Conservation (phyloP, 2,888 invertebrate species). For the Uropetala carovei region DNA sequence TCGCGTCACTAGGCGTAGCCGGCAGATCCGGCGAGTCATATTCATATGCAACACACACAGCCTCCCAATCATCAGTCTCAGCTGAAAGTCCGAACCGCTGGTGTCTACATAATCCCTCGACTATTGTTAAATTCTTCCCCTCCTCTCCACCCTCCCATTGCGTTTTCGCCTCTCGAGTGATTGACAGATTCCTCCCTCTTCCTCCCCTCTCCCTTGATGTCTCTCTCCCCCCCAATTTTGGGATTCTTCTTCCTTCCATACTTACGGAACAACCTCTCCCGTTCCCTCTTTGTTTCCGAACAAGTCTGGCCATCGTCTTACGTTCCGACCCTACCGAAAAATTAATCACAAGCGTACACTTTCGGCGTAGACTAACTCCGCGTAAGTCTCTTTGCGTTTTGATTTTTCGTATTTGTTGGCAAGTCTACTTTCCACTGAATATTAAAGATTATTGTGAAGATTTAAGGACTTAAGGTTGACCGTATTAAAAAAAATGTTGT, state of each 20-base stretch:
- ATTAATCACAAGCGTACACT: background rate
- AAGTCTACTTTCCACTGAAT: too few species aligned
- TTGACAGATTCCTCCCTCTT: background rate
- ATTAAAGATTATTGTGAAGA: too few species aligned
- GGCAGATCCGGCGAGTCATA: background rate
- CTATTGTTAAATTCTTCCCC: conserved; percentile 12
- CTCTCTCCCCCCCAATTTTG: background rate
- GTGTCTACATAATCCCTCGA: conserved; percentile 21
- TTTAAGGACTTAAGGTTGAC: too few species aligned
- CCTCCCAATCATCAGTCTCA: conserved; percentile 40
- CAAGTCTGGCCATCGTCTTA: background rate
- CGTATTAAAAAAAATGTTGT: too few species aligned
- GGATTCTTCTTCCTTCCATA: background rate
- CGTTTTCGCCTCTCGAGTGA: background rate
- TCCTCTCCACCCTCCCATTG: background rate
- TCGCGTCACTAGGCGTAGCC: background rate
- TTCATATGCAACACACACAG: conserved; percentile 15
- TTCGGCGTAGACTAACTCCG: background rate
- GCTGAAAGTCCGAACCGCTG: conserved; percentile 4
- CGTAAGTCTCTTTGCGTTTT: conserved; percentile 8
- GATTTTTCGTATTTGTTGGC: too few species aligned
- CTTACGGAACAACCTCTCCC: background rate
- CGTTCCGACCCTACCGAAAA: background rate
- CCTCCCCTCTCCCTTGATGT: background rate
- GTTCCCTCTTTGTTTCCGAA: background rate